A percentile compares a stretch with the other conserved stretches of the same genome.
These are phyloP conservation scores for Pocillopora meandrina DNA, from an alignment of 92 coral and sea anemone species.

Conservation along the genomic window DNA sequence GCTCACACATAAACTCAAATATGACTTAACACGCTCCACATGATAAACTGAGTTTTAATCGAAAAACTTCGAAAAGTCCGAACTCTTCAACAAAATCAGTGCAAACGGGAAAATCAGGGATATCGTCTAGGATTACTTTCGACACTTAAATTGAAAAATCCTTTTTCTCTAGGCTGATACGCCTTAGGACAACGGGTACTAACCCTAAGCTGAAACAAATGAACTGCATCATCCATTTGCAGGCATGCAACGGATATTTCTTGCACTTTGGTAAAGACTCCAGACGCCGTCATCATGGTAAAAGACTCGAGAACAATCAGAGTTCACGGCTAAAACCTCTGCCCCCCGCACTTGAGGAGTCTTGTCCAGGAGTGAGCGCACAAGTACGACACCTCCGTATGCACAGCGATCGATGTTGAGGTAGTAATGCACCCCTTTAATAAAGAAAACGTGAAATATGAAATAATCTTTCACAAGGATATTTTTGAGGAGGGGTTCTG, in stretches of 20 bases:
- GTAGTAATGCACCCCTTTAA: conserved; percentile 38
- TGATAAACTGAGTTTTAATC: no score
- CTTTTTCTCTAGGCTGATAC: no score
- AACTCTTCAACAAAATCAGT: no score
- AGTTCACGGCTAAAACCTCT: conserved; percentile 51
- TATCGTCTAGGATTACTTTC: no score
- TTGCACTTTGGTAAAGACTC: conserved; percentile 21
- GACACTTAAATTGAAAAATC: no score
- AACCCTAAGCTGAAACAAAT: no score
- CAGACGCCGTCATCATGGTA: conserved; percentile 37
- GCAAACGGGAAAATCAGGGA: no score
- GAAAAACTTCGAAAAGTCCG: no score
- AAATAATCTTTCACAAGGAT: not conserved
- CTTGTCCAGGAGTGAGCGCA: conserved; percentile 27
- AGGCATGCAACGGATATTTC: not conserved
- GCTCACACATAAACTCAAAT: no score
- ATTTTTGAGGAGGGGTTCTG: no score
- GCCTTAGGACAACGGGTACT: no score
- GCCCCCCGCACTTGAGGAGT: conserved; percentile 63
- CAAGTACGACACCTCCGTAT: conserved; percentile 48
- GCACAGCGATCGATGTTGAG: conserved; percentile 72
- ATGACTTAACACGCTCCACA: no score
- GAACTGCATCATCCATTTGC: not conserved
- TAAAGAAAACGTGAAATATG: not conserved
- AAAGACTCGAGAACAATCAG: conserved; percentile 31